A percentile compares a stretch with the other conserved stretches of the same genome.
phyloP scores from a whole-genome alignment of 2,888 invertebrate genomes.

The Cancer borealis region DNA sequence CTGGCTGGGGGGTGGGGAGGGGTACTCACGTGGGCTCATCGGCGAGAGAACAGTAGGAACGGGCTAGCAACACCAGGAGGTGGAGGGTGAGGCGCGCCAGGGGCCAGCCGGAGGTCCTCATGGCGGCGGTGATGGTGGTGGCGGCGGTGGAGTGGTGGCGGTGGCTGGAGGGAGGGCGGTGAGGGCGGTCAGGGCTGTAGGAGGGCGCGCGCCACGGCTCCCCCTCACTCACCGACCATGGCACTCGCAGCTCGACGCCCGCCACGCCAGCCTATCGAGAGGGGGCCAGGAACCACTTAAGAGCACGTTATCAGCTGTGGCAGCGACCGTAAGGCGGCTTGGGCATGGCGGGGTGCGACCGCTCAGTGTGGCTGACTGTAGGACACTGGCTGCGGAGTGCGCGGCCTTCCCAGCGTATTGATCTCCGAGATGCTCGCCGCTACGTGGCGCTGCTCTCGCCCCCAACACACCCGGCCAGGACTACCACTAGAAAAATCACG shows the following conservation, averaged over 20 bases:
- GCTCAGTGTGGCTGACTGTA: conserved; percentile 63
- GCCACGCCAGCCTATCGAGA: conserved; percentile 66
- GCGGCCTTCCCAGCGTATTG: conserved; percentile 64
- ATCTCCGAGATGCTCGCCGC: conserved; percentile 52
- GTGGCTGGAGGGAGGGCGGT: conserved; percentile 45
- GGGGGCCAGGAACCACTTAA: conserved; percentile 62
- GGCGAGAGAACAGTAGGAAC: conserved; percentile 70
- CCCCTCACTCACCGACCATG: conserved; percentile 72
- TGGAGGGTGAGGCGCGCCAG: conserved; percentile 72
- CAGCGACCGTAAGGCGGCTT: conserved; percentile 64
- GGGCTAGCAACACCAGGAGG: conserved; percentile 70
- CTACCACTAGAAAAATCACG: conserved; percentile 69
- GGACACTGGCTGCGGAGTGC: conserved; percentile 62
- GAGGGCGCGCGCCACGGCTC: conserved; percentile 68
- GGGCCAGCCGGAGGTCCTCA: conserved; percentile 73
- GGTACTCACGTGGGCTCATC: conserved; percentile 69
- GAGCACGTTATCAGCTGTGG: conserved; percentile 71
- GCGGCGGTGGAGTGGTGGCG: conserved; percentile 57
- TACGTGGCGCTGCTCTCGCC: conserved; percentile 47
- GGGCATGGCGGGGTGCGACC: conserved; percentile 72
- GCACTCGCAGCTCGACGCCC: conserved; percentile 63
- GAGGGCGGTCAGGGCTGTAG: conserved; percentile 61
- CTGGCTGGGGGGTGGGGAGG: neutral
- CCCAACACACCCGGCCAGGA: conserved; percentile 56
- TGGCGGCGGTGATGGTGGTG: conserved; percentile 63